Percentiles rank a stretch among this genome's conserved stretches.
Conservation (phyloP, 2,113 vertebrate genomes). For the Litocranius walleri region DNA sequence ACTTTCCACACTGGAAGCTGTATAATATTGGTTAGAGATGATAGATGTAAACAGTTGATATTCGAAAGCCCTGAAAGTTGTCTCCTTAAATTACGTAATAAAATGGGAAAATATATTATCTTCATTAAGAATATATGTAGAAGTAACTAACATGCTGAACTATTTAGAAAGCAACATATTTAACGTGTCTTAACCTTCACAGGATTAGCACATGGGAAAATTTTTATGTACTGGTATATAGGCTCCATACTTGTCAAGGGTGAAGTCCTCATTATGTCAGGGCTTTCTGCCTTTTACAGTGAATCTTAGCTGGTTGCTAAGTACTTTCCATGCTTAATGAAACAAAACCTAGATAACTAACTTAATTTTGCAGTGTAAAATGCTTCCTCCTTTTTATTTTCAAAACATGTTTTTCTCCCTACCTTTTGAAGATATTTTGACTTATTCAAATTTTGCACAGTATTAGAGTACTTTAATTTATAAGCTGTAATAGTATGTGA, state of each 20-base stretch:
- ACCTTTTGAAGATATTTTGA: conserved; percentile 9
- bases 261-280: neutral
- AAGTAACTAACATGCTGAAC: neutral
- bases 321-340: neutral
- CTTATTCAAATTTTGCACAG: neutral
- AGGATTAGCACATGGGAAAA: neutral
- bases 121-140: conserved; percentile 10
- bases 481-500: neutral
- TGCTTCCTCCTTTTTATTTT: conserved; percentile 6
- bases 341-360: neutral
- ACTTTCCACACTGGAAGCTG: neutral
- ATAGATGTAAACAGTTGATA: neutral
- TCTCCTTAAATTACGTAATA: neutral
- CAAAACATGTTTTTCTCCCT: neutral
- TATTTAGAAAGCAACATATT: neutral
- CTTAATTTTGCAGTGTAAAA: neutral
- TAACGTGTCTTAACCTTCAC: neutral
- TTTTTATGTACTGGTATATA: neutral
- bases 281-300: neutral
- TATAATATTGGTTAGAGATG: neutral
- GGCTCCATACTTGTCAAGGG: neutral
- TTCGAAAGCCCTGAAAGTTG: conserved; percentile 1
- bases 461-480: neutral
- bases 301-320: neutral
- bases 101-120: neutral